A percentile compares a stretch with the other conserved stretches of the same genome.
Conservation (phyloP, 2,797 vertebrate genomes). For the Eulemur coronatus region DNA sequence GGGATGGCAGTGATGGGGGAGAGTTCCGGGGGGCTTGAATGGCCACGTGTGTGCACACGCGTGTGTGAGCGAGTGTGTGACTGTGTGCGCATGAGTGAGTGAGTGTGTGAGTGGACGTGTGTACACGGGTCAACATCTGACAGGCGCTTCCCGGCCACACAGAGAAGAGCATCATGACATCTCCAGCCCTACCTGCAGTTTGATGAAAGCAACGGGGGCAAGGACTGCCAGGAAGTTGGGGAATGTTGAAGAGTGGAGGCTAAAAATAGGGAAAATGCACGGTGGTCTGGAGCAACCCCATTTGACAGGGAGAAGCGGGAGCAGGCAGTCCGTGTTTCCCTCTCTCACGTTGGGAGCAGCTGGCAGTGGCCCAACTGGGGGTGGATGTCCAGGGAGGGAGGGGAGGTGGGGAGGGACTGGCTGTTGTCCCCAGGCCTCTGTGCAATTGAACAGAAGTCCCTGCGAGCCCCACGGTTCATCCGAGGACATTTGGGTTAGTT, state of each 20-base stretch:
- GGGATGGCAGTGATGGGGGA: accelerated
- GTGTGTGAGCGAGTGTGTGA: background rate
- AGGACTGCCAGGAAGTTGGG: background rate
- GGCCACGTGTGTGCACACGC: accelerated
- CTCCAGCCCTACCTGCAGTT: background rate
- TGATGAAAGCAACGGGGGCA: too few species aligned
- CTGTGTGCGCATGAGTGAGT: background rate
- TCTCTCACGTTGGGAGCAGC: accelerated
- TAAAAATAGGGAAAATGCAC: background rate
- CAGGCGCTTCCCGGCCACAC: background rate
- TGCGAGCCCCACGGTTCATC: accelerated
- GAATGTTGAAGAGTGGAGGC: background rate
- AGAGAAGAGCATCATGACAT: background rate
- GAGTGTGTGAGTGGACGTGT: background rate
- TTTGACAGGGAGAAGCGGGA: background rate
- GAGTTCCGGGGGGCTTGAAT: background rate
- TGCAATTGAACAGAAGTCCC: background rate
- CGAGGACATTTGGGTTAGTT: background rate
- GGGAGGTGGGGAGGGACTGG: background rate
- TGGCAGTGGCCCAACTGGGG: too few species aligned
- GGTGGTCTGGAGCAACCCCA: accelerated
- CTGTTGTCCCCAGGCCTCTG: background rate
- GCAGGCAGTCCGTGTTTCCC: accelerated
- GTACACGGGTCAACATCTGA: too few species aligned
- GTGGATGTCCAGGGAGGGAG: too few species aligned